Percentiles rank a stretch among this genome's conserved stretches.
Evolutionary conservation across 2,888 invertebrate species (phyloP).

Genomic region (Thumatha senex): DNA sequence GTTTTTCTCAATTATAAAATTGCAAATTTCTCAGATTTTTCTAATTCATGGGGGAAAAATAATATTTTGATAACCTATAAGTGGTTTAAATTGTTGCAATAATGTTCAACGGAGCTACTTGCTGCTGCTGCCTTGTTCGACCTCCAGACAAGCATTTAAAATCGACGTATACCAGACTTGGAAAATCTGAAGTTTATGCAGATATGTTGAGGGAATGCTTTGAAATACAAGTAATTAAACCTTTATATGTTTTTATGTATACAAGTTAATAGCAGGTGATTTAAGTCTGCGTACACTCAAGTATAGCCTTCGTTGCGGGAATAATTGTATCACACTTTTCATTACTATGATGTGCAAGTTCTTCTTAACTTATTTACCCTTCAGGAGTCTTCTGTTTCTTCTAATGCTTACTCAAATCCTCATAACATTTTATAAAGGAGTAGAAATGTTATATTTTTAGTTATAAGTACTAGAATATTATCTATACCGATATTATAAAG

Average conservation of each 20-base stretch:
- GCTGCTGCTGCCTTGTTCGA: constrained; percentile 64
- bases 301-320: too few species aligned
- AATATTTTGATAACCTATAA: too few species aligned
- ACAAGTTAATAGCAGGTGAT: neutral
- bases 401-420: too few species aligned
- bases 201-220: constrained; percentile 76
- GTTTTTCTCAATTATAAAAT: neutral
- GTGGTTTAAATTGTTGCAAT: constrained; percentile 4
- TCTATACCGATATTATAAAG: too few species aligned
- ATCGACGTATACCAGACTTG: constrained; percentile 51
- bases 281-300: neutral
- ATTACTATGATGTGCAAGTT: too few species aligned
- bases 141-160: constrained; percentile 67
- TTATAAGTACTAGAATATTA: too few species aligned
- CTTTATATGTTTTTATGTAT: neutral
- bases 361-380: too few species aligned
- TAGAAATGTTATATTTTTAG: too few species aligned
- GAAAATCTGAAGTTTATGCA: constrained; percentile 61
- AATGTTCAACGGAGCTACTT: constrained; percentile 50
- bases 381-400: too few species aligned
- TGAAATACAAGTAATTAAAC: constrained; percentile 63
- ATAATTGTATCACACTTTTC: too few species aligned
- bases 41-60: neutral
- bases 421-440: too few species aligned
- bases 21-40: constrained; percentile 1